Evolutionary conservation across 2,888 invertebrate genomes (phyloP).

Genomic region (Nemurella pictetii): DNA sequence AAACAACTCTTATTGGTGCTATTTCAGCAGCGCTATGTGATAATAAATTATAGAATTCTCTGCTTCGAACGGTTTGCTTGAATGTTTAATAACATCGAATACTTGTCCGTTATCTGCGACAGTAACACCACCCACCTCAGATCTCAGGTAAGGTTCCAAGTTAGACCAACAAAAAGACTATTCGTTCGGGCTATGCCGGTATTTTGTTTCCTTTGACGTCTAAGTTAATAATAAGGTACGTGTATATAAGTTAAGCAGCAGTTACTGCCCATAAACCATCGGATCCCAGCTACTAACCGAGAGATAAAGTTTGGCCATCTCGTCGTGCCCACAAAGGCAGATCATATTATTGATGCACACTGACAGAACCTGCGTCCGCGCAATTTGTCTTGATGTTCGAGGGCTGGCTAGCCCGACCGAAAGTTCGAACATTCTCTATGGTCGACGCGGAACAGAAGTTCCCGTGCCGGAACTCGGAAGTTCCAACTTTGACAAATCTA

Average conservation of each 20-base stretch:
- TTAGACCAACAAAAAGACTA: background rate
- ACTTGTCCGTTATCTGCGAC: no score
- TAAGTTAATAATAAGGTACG: slow-evolving; percentile 1
- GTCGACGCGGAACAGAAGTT: background rate
- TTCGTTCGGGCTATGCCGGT: background rate
- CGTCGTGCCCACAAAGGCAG: background rate
- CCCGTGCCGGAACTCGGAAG: no score
- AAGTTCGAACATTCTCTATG: background rate
- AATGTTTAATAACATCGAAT: background rate
- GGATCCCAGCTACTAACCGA: background rate
- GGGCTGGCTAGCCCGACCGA: background rate
- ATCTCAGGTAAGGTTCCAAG: background rate
- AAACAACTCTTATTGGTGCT: background rate
- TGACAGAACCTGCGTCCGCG: background rate
- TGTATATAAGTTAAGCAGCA: background rate
- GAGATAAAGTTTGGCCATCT: background rate
- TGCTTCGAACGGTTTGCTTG: no score
- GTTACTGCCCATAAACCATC: slow-evolving; percentile 5
- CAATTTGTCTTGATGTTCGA: background rate
- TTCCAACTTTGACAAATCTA: background rate
- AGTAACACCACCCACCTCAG: background rate
- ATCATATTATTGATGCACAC: background rate
- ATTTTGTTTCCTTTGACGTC: slow-evolving; percentile 19
- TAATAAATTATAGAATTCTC: no score
- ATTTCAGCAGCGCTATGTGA: background rate